These are phyloP conservation scores for Sylvia borin DNA, from an alignment of 2,797 vertebrate species.

Conservation along the genomic window DNA sequence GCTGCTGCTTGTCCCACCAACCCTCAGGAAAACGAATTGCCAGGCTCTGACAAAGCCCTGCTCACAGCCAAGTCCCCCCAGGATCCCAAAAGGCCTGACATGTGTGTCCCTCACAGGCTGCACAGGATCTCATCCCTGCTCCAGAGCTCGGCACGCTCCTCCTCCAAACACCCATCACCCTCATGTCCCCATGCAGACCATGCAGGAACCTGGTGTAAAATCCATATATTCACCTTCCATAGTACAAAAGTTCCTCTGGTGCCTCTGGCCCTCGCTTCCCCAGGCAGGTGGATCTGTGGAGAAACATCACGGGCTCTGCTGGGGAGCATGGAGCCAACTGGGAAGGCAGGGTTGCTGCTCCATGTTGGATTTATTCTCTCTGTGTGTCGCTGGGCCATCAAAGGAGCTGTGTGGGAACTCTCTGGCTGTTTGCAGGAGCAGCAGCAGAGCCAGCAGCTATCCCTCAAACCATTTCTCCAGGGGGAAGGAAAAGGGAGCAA, in stretches of 20 bases:
- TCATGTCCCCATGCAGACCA: fast-evolving
- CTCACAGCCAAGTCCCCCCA: neutral
- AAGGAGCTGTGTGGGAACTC: slow-evolving; percentile 36
- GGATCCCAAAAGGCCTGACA: neutral
- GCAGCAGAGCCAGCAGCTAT: neutral
- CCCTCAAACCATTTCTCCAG: slow-evolving; percentile 3
- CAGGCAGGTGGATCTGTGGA: neutral
- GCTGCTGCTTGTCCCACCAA: neutral
- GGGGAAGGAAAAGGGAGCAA: neutral
- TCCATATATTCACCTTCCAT: neutral
- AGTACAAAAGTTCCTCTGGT: fast-evolving
- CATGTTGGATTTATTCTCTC: slow-evolving; percentile 25
- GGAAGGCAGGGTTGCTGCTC: neutral
- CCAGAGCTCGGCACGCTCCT: neutral
- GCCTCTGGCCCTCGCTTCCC: neutral
- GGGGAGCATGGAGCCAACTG: fast-evolving
- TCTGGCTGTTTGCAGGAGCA: neutral
- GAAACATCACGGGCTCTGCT: neutral
- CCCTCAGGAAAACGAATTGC: neutral
- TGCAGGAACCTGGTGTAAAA: neutral
- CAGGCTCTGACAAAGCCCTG: slow-evolving; percentile 12
- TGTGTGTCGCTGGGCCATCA: slow-evolving; percentile 18
- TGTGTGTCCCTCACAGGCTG: fast-evolving
- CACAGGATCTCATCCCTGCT: neutral
- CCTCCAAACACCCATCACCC: neutral